Conservation (phyloP, 2,888 invertebrate genomes). For the Leptinotarsa peninsularis region DNA sequence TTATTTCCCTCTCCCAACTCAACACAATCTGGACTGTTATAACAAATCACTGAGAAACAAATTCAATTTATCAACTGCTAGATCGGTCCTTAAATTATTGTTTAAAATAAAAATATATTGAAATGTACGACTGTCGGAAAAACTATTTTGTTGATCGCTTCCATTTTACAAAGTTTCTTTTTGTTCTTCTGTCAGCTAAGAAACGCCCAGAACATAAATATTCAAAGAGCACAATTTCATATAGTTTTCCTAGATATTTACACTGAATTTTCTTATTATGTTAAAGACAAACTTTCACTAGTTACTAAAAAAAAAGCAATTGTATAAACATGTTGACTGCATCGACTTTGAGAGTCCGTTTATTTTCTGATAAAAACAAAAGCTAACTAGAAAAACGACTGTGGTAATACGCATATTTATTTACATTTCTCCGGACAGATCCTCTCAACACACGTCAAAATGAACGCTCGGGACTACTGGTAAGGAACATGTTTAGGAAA, state of each 20-base stretch:
- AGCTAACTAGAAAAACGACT: slow-evolving; percentile 16
- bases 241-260: slow-evolving; percentile 57
- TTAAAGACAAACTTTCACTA: slow-evolving; percentile 57
- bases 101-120: neutral
- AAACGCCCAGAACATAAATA: slow-evolving; percentile 16
- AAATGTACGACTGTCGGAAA: no score
- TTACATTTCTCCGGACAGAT: slow-evolving; percentile 30
- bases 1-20: neutral
- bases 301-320: slow-evolving; percentile 52
- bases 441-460: slow-evolving; percentile 22
- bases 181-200: slow-evolving; percentile 1
- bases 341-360: slow-evolving; percentile 31
- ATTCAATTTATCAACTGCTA: neutral
- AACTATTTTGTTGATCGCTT: neutral
- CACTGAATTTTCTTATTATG: slow-evolving; percentile 54
- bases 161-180: neutral
- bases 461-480: slow-evolving; percentile 19
- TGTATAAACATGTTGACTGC: slow-evolving; percentile 54
- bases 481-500: slow-evolving; percentile 45
- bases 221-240: slow-evolving; percentile 55
- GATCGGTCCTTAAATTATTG: neutral
- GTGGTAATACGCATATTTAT: slow-evolving; percentile 29
- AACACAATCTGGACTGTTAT: neutral
- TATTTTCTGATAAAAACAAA: slow-evolving; percentile 24
- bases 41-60: neutral